Evolutionary conservation across 2,888 invertebrate species (phyloP), one percentile per base, ranked within the genome.

Genomic region (Labia minor): DNA sequence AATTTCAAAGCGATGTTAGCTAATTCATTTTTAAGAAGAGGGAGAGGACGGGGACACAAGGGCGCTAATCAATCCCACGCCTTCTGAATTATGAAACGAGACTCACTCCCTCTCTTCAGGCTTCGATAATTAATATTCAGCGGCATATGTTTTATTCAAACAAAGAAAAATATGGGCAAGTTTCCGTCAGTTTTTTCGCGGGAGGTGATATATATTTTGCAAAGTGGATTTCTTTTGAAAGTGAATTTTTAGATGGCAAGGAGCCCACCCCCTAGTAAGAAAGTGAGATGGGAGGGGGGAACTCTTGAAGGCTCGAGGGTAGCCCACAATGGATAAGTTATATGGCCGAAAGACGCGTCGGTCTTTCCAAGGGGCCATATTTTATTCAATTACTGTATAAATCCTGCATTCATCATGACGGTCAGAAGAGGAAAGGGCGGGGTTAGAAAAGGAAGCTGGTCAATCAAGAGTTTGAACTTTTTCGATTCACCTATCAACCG

Each of bases 1-100:
- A 49, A 49, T 49, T 49, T 49, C 49, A 49, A 49, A 49, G 49
- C 49, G 49, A 49, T 49, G 49, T 49, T 49, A 49, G 49, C 49
- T 49, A 49, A 49, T 49, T 49, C 49, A 49, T 49, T 49, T 49
- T 49, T 49, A 49, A 49, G 49, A 49, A n/a, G 49, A 16, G 49
- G n/a, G 49, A 11, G 14, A 49, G 49, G 14, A 49, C 16, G 26
- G 26, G 26, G 26, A 26, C 26, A 26, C 26, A 16, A 49, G 49
- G 49, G n/a, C 49, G 49, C 49, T 49, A 49, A 49, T 49, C 49
- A 49, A 49, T 49, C 26, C 26, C 26, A 8, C 26, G 26, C 26
- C 26, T 26, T 26, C 49, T 49, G 49, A 49, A 49, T 49, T 49
- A 49, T 49, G 49, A 49, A 49, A 49, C 49, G 49, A 49, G 49